A percentile compares a stretch with the other conserved stretches of the same genome.
These are phyloP conservation scores for Brachylomia viminalis DNA, from an alignment of 2,888 invertebrate species.

Conservation along the genomic window DNA sequence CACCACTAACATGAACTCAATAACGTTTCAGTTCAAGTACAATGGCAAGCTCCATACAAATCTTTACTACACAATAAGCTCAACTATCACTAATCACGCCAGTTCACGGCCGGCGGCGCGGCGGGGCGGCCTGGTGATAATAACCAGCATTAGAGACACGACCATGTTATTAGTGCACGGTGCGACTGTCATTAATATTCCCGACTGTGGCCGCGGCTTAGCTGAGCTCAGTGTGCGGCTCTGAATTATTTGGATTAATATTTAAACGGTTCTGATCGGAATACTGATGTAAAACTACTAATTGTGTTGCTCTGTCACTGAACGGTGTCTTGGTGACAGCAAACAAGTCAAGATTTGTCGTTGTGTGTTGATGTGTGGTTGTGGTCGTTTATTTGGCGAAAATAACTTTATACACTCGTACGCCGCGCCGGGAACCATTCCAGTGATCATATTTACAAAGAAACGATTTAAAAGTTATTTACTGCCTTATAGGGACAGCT, in stretches of 20 bases:
- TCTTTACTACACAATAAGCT: not conserved
- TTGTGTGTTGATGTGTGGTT: not conserved
- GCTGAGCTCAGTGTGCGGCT: not conserved
- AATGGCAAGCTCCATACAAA: not conserved
- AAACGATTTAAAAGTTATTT: not conserved
- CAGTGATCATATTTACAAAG: not conserved
- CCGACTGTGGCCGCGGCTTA: slow-evolving; percentile 2
- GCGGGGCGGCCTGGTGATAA: not conserved
- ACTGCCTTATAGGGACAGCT: not conserved
- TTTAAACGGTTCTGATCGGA: slow-evolving; percentile 43
- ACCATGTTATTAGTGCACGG: not conserved
- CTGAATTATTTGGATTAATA: slow-evolving; percentile 47
- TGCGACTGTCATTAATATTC: slow-evolving; percentile 31
- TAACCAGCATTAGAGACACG: not conserved
- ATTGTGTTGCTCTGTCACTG: slow-evolving; percentile 31
- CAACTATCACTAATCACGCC: not conserved
- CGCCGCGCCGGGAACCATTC: not conserved
- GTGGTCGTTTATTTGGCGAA: not conserved
- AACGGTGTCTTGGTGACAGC: not conserved
- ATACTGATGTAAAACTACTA: slow-evolving; percentile 40
- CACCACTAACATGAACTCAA: not conserved
- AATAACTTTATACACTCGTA: not conserved
- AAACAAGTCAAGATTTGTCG: not conserved
- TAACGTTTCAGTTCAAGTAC: not conserved
- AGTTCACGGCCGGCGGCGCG: too few relatives aligned